Conservation (phyloP, 2,888 invertebrate species). For the Ariolimax columbianus region DNA sequence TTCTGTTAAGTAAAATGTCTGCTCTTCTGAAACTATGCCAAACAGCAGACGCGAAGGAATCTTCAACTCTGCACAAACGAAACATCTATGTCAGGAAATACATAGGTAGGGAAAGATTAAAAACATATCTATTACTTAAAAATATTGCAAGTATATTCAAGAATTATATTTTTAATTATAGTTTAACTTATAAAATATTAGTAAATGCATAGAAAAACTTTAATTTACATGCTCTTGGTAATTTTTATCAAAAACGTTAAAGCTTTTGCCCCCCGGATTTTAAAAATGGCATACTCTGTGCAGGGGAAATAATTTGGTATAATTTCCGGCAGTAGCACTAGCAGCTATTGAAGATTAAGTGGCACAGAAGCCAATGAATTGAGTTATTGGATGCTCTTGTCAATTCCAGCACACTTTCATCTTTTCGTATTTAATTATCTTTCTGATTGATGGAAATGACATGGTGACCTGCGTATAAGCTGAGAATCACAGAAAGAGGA, state of each 20-base stretch:
- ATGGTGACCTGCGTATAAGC: too few species aligned
- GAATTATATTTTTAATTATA: neutral
- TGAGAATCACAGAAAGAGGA: too few species aligned
- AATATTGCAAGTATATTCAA: neutral
- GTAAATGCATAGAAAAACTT: neutral
- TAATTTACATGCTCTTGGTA: neutral
- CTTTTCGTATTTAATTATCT: too few species aligned
- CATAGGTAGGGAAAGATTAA: neutral
- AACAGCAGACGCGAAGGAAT: constrained; percentile 20
- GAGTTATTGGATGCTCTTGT: too few species aligned
- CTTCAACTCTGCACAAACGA: neutral
- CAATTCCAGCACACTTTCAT: too few species aligned
- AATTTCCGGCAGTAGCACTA: neutral
- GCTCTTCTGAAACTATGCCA: neutral
- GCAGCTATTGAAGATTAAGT: neutral
- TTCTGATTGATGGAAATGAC: too few species aligned
- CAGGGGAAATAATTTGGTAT: neutral
- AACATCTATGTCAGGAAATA: neutral
- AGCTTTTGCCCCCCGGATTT: too few species aligned
- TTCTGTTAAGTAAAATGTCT: too few species aligned
- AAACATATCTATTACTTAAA: neutral
- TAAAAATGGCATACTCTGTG: neutral
- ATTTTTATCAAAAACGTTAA: neutral
- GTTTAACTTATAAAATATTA: neutral
- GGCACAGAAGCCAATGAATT: too few species aligned